Evolutionary conservation across 1,140 invertebrate species (phyloP).

Genomic region (Cydia pomonella): DNA sequence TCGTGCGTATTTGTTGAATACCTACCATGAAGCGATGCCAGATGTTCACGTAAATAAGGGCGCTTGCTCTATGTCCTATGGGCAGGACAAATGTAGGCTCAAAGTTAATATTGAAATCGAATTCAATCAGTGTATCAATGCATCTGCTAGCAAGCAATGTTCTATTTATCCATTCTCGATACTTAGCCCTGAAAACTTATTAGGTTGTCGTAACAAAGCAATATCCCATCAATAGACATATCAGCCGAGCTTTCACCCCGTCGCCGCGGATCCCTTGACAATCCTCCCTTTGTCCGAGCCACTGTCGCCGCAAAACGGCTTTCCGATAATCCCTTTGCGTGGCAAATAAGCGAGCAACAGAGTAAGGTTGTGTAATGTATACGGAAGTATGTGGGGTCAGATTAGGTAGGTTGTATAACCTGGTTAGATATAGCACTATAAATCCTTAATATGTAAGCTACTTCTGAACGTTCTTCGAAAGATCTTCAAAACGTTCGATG

Average conservation of each 20-base stretch:
- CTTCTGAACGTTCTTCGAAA: too few relatives aligned
- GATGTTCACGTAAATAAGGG: too few relatives aligned
- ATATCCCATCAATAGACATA: neutral
- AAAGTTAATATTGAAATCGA: neutral
- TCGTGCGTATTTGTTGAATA: too few relatives aligned
- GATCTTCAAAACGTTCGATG: too few relatives aligned
- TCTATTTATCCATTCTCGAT: neutral
- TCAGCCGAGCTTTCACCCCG: neutral
- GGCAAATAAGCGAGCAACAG: conserved; percentile 5
- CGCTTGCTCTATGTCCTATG: neutral
- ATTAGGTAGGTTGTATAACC: neutral
- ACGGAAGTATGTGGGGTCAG: neutral
- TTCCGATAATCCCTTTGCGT: conserved; percentile 53
- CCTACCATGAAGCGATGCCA: too few relatives aligned
- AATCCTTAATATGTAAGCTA: neutral
- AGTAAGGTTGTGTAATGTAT: neutral
- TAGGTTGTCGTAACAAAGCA: conserved; percentile 1
- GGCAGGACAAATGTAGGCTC: too few relatives aligned
- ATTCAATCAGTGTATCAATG: neutral
- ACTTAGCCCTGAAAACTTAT: neutral
- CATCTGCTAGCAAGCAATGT: neutral
- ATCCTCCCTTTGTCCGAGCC: conserved; percentile 26
- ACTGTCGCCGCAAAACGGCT: conserved; percentile 48
- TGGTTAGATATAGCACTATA: neutral
- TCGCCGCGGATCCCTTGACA: neutral